Evolutionary conservation across 1,140 invertebrate genomes (phyloP), one percentile per base, ranked within the genome.

Genomic region (Scylla paramamosain): DNA sequence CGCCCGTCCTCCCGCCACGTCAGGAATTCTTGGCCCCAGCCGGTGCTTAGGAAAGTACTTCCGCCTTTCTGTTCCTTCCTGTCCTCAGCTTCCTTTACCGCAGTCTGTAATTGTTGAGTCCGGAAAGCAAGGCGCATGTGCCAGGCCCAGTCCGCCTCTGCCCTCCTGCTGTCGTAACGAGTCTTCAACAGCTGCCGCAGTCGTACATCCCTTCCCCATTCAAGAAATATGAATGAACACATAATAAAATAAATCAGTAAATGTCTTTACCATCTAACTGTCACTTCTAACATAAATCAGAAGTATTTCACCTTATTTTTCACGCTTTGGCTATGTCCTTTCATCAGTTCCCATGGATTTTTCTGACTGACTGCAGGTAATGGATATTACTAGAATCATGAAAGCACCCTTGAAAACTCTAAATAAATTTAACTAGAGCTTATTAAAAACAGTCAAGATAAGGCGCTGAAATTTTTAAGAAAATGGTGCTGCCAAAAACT

Each of bases 61-160:
- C 86, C 91, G 59, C 88, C 91, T 67, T 48, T 12, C 32, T 89
- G 25, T 82, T 31, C 25, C 16, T 31, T 10, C 83, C 39, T 59
- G 2, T 25, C 20, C n/a, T 25, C 48, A 16, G 31, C 39, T 20
- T 59, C 7, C 28, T 45, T 20, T 84, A 12, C n/a, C 14, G 67
- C 2, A 14, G 59, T 29, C 29, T 82, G 91, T 25, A 92, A 77
- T 6, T 92, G 20, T 20, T 88, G 94, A 52, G 92, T 91, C 31
- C 94, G 94, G 46, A 52, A 91, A 45, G 91, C n/a, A 6, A 96
- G 89, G 0, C 95, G 59, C 95, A 96, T 96, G 83, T 94, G 84
- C 95, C 95, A 96, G 0, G 93, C 93, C 95, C 95, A 96, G 20
- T 96, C 95, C 28, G 93, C 92, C 20, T 96, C 95, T 4, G 82